Percentiles rank a stretch among this genome's conserved stretches.
Conservation (phyloP, 2,888 invertebrate species). For the Sthenelais limicola region DNA sequence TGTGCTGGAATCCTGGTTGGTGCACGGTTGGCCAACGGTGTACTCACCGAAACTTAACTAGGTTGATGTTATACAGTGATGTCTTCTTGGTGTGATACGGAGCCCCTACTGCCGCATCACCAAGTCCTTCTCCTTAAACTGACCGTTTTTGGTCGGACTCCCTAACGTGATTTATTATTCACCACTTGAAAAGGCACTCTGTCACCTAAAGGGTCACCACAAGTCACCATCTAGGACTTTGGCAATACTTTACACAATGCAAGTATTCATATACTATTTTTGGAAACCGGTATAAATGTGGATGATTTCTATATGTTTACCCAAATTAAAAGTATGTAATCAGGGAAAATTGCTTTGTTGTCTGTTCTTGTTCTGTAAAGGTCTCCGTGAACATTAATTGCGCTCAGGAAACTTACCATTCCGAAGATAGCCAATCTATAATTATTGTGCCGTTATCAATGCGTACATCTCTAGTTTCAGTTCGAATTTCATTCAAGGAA, state of each 20-base stretch:
- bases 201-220: slow-evolving; percentile 5
- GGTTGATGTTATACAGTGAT: background rate
- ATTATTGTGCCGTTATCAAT: no score
- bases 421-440: no score
- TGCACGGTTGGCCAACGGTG: slow-evolving; percentile 19
- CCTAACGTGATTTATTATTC: slow-evolving; percentile 25
- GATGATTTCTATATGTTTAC: slow-evolving; percentile 49
- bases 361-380: no score
- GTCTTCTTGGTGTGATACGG: no score
- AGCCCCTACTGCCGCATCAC: slow-evolving; percentile 15
- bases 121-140: background rate
- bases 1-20: slow-evolving; percentile 38
- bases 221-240: slow-evolving; percentile 40
- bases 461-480: no score
- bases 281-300: slow-evolving; percentile 47
- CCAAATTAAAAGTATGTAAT: slow-evolving; percentile 46
- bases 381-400: no score
- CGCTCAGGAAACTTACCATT: no score
- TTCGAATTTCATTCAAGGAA: no score
- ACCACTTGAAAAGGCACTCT: slow-evolving; percentile 35
- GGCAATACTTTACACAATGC: slow-evolving; percentile 50
- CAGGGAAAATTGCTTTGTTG: slow-evolving; percentile 7
- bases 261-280: slow-evolving; percentile 61
- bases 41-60: background rate
- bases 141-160: slow-evolving; percentile 21